Evolutionary conservation across 2,797 vertebrate genomes (phyloP), one percentile per base, ranked within the genome.

Genomic region (Yasuhikotakia modesta): DNA sequence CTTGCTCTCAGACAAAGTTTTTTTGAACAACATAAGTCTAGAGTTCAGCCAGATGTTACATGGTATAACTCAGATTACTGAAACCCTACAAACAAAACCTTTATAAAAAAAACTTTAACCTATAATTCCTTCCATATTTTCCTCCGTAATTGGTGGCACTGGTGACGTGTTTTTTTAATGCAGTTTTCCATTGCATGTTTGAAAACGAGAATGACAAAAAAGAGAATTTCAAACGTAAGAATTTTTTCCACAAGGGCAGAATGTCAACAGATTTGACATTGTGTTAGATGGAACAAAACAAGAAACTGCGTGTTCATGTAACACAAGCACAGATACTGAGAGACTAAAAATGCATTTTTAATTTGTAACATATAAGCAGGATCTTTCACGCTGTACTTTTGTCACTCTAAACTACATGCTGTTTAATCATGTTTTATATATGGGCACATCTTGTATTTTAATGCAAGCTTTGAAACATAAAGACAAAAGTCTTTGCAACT

Each of bases 111-210:
- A 27, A 27, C 27, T 55, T 74, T 22, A 22, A 48, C 13, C 14
- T 4, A 48, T 48, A 13, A 13, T 13, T 27, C 4, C 27, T 27
- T 27, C 27, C 27, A 27, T 27, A 14, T 53, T 72, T 74, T 52
- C n/a, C n/a, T 82, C 52, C 70, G 4, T 27, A 27, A 27, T 27
- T 27, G 27, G 27, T 27, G 27, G 27, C 27, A 27, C 27, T 27
- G 4, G 27, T 27, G 27, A 27, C 27, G 48, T 67, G 60, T 80
- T 81, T 68, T 81, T 73, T 60, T 82, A 81, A 52, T 80, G 68
- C 74, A 58, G 7, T 76, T 86, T 84, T 84, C 66, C 81, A 84
- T 79, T 82, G 60, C 67, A 73, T 70, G 35, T 76, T 57, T 50
- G 50, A 70, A 55, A 79, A 80, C 19, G 48, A 61, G 81, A 81